A percentile compares a stretch with the other conserved stretches of the same genome.
phyloP scores from a whole-genome alignment of 2,113 vertebrate species.

The Dicerorhinus sumatrensis region DNA sequence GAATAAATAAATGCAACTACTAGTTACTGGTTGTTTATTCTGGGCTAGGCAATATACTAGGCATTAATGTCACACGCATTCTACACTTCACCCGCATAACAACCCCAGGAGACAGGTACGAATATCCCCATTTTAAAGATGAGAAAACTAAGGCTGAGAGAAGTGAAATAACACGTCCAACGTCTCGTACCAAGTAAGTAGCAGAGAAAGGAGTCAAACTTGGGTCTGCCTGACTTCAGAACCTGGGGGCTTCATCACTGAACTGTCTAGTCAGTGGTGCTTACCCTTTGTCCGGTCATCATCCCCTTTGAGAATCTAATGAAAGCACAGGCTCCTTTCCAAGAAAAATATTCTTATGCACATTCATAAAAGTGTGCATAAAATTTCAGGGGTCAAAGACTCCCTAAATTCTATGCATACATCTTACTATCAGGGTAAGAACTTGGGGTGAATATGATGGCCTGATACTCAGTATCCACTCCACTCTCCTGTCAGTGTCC shows the following conservation, averaged over 20 bases:
- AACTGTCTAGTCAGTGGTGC: background rate
- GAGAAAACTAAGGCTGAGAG: background rate
- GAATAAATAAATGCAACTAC: background rate
- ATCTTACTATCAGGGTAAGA: background rate
- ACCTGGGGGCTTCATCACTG: background rate
- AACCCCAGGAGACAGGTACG: background rate
- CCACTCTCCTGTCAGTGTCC: background rate
- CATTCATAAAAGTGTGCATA: background rate
- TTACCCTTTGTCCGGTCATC: background rate
- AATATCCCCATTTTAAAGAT: background rate
- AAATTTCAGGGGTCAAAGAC: background rate
- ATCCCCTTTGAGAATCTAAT: background rate
- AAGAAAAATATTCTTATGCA: background rate
- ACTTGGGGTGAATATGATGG: background rate
- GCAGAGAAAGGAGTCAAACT: background rate
- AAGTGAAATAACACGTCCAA: background rate
- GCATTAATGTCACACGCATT: background rate
- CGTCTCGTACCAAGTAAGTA: background rate
- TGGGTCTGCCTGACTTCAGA: background rate
- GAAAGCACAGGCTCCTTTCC: background rate
- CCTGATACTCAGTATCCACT: background rate
- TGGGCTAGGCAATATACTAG: background rate
- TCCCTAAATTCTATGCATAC: background rate
- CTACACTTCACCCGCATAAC: background rate
- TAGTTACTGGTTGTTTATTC: background rate